Percentiles rank a stretch among this genome's conserved stretches.
These are phyloP conservation scores for Pipistrellus pipistrellus DNA, from an alignment of 2,797 vertebrate genomes.

Conservation along the genomic window DNA sequence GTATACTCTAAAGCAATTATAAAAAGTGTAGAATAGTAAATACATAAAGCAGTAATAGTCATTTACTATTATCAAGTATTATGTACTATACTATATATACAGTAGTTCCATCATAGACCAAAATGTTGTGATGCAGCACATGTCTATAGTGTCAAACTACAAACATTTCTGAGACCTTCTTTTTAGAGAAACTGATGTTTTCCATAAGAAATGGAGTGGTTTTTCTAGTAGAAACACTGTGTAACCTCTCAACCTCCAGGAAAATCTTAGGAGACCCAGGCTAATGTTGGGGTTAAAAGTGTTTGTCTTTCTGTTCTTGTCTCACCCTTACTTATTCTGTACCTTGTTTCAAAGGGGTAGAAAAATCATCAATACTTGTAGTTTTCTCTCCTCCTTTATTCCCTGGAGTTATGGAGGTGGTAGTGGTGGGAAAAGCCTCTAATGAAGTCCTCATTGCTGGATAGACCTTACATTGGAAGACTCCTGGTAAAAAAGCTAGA, in stretches of 20 bases:
- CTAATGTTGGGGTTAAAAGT: slow-evolving; percentile 13
- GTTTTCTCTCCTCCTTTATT: slow-evolving; percentile 37
- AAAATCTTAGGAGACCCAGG: slow-evolving; percentile 37
- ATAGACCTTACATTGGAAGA: slow-evolving; percentile 64
- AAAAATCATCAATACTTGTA: slow-evolving; percentile 32
- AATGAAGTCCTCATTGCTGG: neutral
- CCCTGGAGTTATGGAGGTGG: slow-evolving; percentile 1
- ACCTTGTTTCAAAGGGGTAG: slow-evolving; percentile 54
- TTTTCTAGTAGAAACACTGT: slow-evolving; percentile 50
- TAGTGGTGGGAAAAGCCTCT: neutral
- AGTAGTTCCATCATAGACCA: neutral
- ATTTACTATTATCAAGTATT: neutral
- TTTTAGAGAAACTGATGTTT: neutral
- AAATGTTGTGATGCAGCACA: neutral
- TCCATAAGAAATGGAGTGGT: neutral
- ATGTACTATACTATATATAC: neutral
- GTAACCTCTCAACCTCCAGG: neutral
- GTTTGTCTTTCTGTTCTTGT: neutral
- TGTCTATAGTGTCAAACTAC: neutral
- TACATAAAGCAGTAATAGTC: neutral
- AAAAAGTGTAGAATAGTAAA: neutral
- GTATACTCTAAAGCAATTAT: neutral
- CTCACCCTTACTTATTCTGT: slow-evolving; percentile 53
- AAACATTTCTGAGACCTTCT: slow-evolving; percentile 45
- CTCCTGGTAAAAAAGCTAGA: slow-evolving; percentile 68